Evolutionary conservation across 2,797 vertebrate species (phyloP), one percentile per base, ranked within the genome.

Genomic region (Acanthurus tractus): DNA sequence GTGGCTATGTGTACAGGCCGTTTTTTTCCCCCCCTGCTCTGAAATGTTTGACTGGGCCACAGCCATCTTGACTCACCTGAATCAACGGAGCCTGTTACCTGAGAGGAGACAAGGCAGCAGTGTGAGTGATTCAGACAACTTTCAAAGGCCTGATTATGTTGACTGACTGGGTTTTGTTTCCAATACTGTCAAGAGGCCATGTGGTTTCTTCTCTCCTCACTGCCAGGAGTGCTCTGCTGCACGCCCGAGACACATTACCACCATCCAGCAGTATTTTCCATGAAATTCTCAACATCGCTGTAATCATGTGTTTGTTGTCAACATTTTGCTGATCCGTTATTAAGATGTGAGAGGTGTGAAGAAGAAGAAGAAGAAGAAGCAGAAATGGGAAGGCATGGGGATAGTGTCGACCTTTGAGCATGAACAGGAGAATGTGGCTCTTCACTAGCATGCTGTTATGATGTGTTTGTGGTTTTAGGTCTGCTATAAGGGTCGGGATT

Each of bases 371-470:
- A 40, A 62, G 74, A 63, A 29, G 25, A 29, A 29, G 25, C 25
- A 29, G 25, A 29, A 29, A 34, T 49, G 44, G 46, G 63, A 72
- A 64, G 81, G 38, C 65, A 74, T 48, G 18, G 63, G 79, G 44
- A 34, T 6, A 2, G 74, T 65, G 65, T 68, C 63, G 81, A 74
- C 69, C 75, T 78, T 9, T 18, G 76, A 89, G 85, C 83, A 84
- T 87, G 90, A 88, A 58, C 63, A 65, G 81, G 70, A 88, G 73
- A 84, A 58, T 74, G 80, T 79, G 72, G 76, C 80, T 84, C 74
- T 88, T 85, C 83, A 78, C 81, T 85, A 70, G 89, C 91, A 89
- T 92, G 89, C 85, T 81, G 80, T 84, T 63, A 84, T 78, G 81
- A 84, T 25, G 82, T 81, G 78, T 90, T 85, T 82, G 80, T 91